phyloP scores from a whole-genome alignment of 2,797 vertebrate genomes.

The Ctenopoma kingsleyae region DNA sequence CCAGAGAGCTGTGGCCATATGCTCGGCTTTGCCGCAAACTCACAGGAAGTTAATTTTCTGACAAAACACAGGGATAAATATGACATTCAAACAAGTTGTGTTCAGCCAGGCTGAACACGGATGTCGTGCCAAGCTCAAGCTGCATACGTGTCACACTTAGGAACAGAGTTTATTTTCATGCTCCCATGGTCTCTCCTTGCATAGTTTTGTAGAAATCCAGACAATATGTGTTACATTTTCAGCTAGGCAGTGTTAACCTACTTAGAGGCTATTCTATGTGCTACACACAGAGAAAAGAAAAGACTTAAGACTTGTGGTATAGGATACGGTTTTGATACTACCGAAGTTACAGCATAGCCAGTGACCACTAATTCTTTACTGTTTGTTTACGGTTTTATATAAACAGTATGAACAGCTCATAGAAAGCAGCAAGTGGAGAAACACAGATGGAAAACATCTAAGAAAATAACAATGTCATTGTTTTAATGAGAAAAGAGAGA shows the following conservation, averaged over 20 bases:
- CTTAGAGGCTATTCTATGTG: slow-evolving; percentile 25
- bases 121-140: slow-evolving; percentile 85
- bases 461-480: slow-evolving; percentile 52
- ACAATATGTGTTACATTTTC: slow-evolving; percentile 46
- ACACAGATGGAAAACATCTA: slow-evolving; percentile 2
- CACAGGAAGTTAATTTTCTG: slow-evolving; percentile 99
- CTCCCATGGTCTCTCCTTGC: slow-evolving; percentile 78
- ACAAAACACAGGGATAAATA: slow-evolving; percentile 99
- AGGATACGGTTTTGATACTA: slow-evolving; percentile 25
- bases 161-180: slow-evolving; percentile 85
- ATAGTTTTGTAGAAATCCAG: slow-evolving; percentile 49
- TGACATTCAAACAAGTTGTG: slow-evolving; percentile 99
- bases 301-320: slow-evolving; percentile 17
- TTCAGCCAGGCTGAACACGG: slow-evolving; percentile 97
- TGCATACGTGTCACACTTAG: slow-evolving; percentile 92
- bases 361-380: slow-evolving; percentile 4
- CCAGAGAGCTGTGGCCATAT: slow-evolving; percentile 99
- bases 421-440: slow-evolving; percentile 11
- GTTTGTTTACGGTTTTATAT: slow-evolving; percentile 28
- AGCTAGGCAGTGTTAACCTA: slow-evolving; percentile 49
- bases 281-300: neutral
- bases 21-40: slow-evolving; percentile 98
- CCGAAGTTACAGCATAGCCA: slow-evolving; percentile 1
- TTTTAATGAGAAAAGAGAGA: slow-evolving; percentile 32
- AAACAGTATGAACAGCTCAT: neutral